Percentiles rank a stretch among this genome's conserved stretches.
phyloP scores from a whole-genome alignment of 1,140 invertebrate species.

The Eriosoma lanigerum region DNA sequence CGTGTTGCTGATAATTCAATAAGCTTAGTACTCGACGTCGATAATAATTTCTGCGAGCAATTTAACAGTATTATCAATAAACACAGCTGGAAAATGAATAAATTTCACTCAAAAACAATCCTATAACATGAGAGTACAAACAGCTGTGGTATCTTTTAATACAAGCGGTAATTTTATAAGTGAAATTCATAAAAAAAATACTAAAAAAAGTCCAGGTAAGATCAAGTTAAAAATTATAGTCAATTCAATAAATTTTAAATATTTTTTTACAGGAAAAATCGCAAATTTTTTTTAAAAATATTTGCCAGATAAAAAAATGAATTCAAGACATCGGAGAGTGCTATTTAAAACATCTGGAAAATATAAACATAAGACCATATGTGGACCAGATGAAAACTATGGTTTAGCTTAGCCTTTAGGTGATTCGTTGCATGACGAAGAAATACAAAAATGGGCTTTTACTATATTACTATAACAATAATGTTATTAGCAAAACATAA shows the following conservation, averaged over 20 bases:
- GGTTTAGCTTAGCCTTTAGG: slow-evolving; percentile 9
- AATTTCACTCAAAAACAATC: slow-evolving; percentile 8
- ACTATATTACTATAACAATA: too few relatives aligned
- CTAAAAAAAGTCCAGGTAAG: slow-evolving; percentile 5
- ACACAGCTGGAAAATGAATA: too few relatives aligned
- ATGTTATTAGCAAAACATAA: too few relatives aligned
- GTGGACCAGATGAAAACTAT: slow-evolving; percentile 23
- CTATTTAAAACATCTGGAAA: neutral
- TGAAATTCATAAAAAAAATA: slow-evolving; percentile 8
- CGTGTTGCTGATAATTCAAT: neutral
- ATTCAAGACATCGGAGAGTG: neutral
- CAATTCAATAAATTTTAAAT: too few relatives aligned
- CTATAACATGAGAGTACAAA: neutral
- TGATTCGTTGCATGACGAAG: neutral
- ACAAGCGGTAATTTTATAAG: neutral
- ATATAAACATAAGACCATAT: neutral
- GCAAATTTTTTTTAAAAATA: slow-evolving; percentile 16
- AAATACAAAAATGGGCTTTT: neutral
- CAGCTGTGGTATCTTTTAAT: slow-evolving; percentile 20
- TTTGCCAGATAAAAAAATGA: neutral
- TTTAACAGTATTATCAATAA: too few relatives aligned
- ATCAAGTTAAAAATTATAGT: too few relatives aligned
- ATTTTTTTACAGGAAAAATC: neutral
- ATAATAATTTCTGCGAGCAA: slow-evolving; percentile 25
- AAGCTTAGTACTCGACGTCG: neutral